phyloP scores from a whole-genome alignment of 2,797 vertebrate genomes.

The Lerista edwardsae region DNA sequence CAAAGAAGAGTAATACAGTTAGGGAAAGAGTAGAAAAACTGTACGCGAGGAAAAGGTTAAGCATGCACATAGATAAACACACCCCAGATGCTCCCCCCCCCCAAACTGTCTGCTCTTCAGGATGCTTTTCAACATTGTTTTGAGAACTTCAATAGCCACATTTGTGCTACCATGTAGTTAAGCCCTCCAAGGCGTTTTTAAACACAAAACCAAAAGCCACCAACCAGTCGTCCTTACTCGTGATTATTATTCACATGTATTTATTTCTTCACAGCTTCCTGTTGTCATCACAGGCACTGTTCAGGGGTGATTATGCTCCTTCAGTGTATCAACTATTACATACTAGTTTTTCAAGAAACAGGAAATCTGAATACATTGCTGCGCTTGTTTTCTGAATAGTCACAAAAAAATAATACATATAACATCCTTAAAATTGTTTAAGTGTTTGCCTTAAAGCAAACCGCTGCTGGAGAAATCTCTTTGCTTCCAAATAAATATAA shows the following conservation, averaged over 20 bases:
- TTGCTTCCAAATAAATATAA: background rate
- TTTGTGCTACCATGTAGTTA: no score
- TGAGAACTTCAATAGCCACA: no score
- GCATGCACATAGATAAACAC: no score
- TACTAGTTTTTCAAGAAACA: background rate
- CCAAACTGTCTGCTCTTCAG: background rate
- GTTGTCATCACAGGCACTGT: no score
- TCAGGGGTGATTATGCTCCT: background rate
- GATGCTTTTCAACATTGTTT: background rate
- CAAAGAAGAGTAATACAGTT: background rate
- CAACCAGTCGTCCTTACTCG: background rate
- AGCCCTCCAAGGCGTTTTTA: no score
- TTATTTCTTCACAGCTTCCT: background rate
- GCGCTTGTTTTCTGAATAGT: background rate
- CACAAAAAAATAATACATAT: background rate
- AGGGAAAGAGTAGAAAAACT: background rate
- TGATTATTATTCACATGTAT: constrained; percentile 2
- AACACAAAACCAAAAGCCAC: no score
- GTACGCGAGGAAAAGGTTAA: background rate
- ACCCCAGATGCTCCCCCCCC: no score
- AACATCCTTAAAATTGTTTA: background rate
- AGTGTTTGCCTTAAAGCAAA: background rate
- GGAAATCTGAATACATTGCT: accelerated
- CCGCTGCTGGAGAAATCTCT: background rate
- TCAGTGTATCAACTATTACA: background rate